A percentile compares a stretch with the other conserved stretches of the same genome.
phyloP scores from a whole-genome alignment of 1,140 invertebrate genomes.

The Tetragnatha versicolor region DNA sequence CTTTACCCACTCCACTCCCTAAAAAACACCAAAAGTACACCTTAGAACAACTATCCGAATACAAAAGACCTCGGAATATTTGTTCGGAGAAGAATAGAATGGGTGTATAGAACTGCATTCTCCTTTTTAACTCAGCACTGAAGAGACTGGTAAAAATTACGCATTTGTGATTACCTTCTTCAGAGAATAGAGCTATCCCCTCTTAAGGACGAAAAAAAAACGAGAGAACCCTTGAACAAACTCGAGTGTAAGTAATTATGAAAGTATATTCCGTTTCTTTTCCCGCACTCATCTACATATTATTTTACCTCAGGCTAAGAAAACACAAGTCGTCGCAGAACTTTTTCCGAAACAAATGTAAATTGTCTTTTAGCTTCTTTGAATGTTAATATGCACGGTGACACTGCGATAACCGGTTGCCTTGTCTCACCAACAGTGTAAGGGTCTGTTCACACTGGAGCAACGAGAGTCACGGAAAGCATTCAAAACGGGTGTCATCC shows the following conservation, averaged over 20 bases:
- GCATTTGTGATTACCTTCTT: constrained; percentile 28
- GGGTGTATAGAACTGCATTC: too few species aligned
- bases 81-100: constrained; percentile 8
- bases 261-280: constrained; percentile 34
- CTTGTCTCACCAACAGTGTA: too few species aligned
- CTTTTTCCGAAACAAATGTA: too few species aligned
- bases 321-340: too few species aligned
- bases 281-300: constrained; percentile 22
- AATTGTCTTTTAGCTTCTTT: too few species aligned
- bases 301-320: constrained; percentile 3
- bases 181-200: neutral
- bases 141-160: constrained; percentile 5
- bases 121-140: neutral
- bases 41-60: neutral
- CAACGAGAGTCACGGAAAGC: too few species aligned
- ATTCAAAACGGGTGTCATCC: too few species aligned
- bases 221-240: constrained; percentile 3
- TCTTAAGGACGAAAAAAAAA: neutral
- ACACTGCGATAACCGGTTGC: too few species aligned
- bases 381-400: too few species aligned
- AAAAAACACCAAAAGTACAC: neutral
- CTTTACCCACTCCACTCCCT: neutral
- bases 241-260: constrained; percentile 38
- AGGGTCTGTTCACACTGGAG: too few species aligned
- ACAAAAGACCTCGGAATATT: neutral